Conservation (phyloP, 2,113 vertebrate species). For the Ifrita kowaldi region DNA sequence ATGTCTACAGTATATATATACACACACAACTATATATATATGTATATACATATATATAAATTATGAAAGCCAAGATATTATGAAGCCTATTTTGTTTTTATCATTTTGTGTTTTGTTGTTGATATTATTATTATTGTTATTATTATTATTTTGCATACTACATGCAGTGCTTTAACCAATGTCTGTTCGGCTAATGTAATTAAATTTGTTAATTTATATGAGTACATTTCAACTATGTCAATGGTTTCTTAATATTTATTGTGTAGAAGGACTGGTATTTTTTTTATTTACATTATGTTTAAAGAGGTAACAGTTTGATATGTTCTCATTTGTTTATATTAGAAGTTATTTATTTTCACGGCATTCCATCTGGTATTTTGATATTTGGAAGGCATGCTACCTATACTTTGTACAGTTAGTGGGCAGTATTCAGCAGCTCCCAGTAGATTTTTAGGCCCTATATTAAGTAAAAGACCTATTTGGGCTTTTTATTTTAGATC, state of each 20-base stretch:
- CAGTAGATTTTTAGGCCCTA: slow-evolving; percentile 76
- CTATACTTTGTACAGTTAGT: slow-evolving; percentile 84
- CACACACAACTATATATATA: slow-evolving; percentile 67
- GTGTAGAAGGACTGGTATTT: slow-evolving; percentile 86
- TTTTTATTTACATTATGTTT: slow-evolving; percentile 86
- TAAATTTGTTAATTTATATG: slow-evolving; percentile 89
- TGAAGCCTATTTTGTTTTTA: slow-evolving; percentile 78
- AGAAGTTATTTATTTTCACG: slow-evolving; percentile 86
- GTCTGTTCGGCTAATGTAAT: slow-evolving; percentile 85
- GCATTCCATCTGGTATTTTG: slow-evolving; percentile 83
- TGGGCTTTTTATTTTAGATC: slow-evolving; percentile 68
- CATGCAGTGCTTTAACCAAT: slow-evolving; percentile 83
- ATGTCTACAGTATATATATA: slow-evolving; percentile 73
- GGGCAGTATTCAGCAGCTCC: slow-evolving; percentile 81
- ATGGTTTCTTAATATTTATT: slow-evolving; percentile 89
- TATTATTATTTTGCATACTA: slow-evolving; percentile 76
- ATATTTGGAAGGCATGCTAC: slow-evolving; percentile 84
- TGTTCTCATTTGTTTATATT: slow-evolving; percentile 86
- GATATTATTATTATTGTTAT: slow-evolving; percentile 71
- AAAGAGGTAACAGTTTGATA: slow-evolving; percentile 85
- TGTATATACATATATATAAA: slow-evolving; percentile 75
- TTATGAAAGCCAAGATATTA: slow-evolving; percentile 79
- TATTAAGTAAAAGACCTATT: slow-evolving; percentile 76
- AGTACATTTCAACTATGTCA: slow-evolving; percentile 87
- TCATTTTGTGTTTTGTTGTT: slow-evolving; percentile 75